Evolutionary conservation across 2,888 invertebrate genomes (phyloP), one percentile per base, ranked within the genome.

Genomic region (Arctia plantaginis): DNA sequence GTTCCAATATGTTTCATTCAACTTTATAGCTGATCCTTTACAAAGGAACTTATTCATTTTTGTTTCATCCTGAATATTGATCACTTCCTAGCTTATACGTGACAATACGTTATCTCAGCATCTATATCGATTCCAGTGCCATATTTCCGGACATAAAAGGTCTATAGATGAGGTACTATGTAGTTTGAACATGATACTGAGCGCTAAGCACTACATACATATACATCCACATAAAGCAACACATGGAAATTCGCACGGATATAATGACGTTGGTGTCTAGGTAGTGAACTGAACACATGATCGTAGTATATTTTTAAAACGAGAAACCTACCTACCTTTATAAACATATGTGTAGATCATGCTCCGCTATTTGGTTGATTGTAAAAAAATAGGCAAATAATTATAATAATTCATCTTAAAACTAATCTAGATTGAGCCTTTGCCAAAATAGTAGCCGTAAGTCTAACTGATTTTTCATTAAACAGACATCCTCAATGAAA

Each of bases 1-100:
- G 44, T 39, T 62, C 41, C 3, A 69, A 59, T 59, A 39, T 59
- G 30, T 59, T 59, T 59, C 18, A 41, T 39, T 33, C 47, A 23
- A 47, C 33, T 41, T 30, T 65, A 23, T 39, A 47, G 4, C 35
- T 23, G n/a, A 23, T 39, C 12, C n/a, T n/a, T 41, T 30, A 67
- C 33, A 47, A 47, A 47, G 62, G 62, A 30, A 27, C 44, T 65
- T 64, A 47, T 70, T 44, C 66, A 23, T 71, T 71, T 67, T 67
- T 67, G 12, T 73, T 69, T 71, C 71, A 68, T 64, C 47, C 62
- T 41, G 71, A 68, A 68, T 74, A 74, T 62, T 74, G 71, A 74
- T 68, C 39, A 71, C 74, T 74, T 74, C 71, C 71, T 67, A 71
- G 67, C 47, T 51, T 41, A 68, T 71, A 74, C 74, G 74, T 74